Evolutionary conservation across 2,888 invertebrate genomes (phyloP).

Genomic region (Carabus problematicus): DNA sequence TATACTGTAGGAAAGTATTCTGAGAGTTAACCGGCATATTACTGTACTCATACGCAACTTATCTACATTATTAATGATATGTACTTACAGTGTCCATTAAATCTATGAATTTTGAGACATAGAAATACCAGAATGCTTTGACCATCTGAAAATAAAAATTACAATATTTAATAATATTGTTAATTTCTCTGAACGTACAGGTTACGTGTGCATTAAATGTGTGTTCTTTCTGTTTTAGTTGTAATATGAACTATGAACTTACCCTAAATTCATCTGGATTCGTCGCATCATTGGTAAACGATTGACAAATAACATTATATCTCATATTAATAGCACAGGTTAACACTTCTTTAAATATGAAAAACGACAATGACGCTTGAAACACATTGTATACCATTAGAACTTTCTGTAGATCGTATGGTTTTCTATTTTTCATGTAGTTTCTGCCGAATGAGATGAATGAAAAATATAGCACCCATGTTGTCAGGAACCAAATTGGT

Average conservation of each 20-base stretch:
- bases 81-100: constrained; percentile 84
- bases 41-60: no score
- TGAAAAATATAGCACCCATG: constrained; percentile 77
- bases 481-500: constrained; percentile 77
- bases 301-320: constrained; percentile 25
- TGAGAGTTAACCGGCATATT: no score
- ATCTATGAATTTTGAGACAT: constrained; percentile 92
- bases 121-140: constrained; percentile 91
- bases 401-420: constrained; percentile 76
- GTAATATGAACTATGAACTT: constrained; percentile 1
- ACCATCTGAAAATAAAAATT: constrained; percentile 73
- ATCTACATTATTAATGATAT: no score
- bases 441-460: constrained; percentile 81
- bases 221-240: no score
- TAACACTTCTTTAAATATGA: constrained; percentile 76
- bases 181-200: neutral
- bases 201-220: no score
- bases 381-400: constrained; percentile 84
- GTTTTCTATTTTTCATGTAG: constrained; percentile 86
- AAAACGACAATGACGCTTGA: constrained; percentile 80
- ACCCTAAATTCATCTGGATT: constrained; percentile 25
- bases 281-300: constrained; percentile 38
- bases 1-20: no score
- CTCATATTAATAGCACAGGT: constrained; percentile 58
- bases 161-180: constrained; percentile 27